Evolutionary conservation across 2,888 invertebrate species (phyloP).

Genomic region (Mantis religiosa): DNA sequence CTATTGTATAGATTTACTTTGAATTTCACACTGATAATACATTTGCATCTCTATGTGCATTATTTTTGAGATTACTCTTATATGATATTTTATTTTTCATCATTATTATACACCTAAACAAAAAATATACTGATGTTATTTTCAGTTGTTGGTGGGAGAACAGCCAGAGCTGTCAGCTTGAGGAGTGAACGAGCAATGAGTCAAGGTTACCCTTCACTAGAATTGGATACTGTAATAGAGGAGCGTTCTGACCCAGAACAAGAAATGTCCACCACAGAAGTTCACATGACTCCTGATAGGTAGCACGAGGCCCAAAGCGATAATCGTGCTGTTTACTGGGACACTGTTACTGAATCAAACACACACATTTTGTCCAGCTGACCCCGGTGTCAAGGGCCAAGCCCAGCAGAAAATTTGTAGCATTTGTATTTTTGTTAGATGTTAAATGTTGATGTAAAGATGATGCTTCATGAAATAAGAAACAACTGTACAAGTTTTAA

Average conservation of each 20-base stretch:
- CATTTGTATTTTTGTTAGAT: not conserved
- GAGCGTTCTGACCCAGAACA: slow-evolving; percentile 64
- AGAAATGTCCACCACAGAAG: slow-evolving; percentile 31
- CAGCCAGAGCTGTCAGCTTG: slow-evolving; percentile 56
- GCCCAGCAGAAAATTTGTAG: not conserved
- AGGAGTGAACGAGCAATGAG: slow-evolving; percentile 64
- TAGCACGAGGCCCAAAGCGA: slow-evolving; percentile 48
- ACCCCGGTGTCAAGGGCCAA: not conserved
- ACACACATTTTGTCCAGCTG: slow-evolving; percentile 33
- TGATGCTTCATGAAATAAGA: not conserved
- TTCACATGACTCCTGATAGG: slow-evolving; percentile 51
- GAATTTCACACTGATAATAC: too few relatives aligned
- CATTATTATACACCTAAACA: too few relatives aligned
- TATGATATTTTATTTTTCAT: too few relatives aligned
- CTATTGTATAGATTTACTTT: too few relatives aligned
- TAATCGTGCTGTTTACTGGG: slow-evolving; percentile 41
- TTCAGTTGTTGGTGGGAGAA: slow-evolving; percentile 26
- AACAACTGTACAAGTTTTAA: not conserved
- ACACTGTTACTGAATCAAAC: slow-evolving; percentile 19
- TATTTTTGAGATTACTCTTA: too few relatives aligned
- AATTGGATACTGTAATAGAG: slow-evolving; percentile 79
- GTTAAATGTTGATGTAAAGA: not conserved
- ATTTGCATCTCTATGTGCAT: too few relatives aligned
- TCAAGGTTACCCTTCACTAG: slow-evolving; percentile 69
- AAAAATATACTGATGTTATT: not conserved